Evolutionary conservation across 2,113 vertebrate species (phyloP).

Genomic region (Galbula dea): DNA sequence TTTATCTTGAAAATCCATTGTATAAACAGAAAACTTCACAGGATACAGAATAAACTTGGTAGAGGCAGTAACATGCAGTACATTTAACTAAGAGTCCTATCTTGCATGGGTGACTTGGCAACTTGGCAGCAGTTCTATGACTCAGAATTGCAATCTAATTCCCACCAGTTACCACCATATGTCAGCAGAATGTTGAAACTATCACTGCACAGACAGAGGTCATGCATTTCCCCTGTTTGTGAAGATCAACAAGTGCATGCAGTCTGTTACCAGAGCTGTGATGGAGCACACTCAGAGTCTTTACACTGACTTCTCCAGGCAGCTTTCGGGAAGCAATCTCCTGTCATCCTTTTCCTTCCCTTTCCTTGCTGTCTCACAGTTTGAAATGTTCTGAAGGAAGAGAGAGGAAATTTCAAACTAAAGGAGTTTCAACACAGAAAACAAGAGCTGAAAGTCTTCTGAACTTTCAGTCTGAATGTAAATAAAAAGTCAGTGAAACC

Average conservation of each 20-base stretch:
- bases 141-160: background rate
- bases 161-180: background rate
- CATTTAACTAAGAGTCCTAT: background rate
- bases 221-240: background rate
- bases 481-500: background rate
- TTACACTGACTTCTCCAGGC: background rate
- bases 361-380: background rate
- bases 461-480: background rate
- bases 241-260: background rate
- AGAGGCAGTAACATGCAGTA: background rate
- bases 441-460: background rate
- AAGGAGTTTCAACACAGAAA: background rate
- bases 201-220: background rate
- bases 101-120: background rate
- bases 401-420: background rate
- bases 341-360: background rate
- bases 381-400: background rate
- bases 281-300: background rate
- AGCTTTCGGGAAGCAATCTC: background rate
- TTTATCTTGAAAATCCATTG: background rate
- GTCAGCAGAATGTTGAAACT: background rate
- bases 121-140: background rate
- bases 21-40: background rate
- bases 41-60: background rate
- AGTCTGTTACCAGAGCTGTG: background rate